Evolutionary conservation across 2,113 vertebrate species (phyloP), one percentile per base, ranked within the genome.

Genomic region (Aptenodytes forsteri): DNA sequence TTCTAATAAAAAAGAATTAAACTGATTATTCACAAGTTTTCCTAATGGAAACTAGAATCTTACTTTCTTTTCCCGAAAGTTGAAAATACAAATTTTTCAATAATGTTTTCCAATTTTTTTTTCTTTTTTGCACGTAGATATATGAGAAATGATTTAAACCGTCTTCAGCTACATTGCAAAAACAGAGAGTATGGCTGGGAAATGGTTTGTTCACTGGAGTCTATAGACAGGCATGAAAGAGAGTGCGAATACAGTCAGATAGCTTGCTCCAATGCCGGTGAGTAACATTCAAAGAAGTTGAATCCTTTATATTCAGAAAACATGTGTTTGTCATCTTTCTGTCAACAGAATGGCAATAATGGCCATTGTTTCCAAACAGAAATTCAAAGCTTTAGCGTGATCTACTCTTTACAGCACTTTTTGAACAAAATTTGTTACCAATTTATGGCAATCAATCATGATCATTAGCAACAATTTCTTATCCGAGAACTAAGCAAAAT

Each of bases 101-200:
- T 69, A 38, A 11, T 29, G 23, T 75, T 87, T 61, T 36, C 16
- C 17, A 16, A 11, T 26, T 11, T 75, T 16, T 13, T 10, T 77
- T 17, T 85, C 81, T 66, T 90, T 76, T 88, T 59, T 95, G 6
- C 52, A 23, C 11, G 2, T 69, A 99, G 99, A 70, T 99, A 99
- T 29, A 99, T 99, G 99, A 98, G 98, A 75, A 99, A 99, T 85
- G 99, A 99, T 97, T 98, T 99, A 96, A 98, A 97, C 83, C 97
- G 98, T 42, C 98, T 99, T 89, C 99, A 99, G 97, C 97, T 99
- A 10, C 98, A 98, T 18, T 99, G 99, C 90, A 98, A 97, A 96
- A 99, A 99, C 86, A 97, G 97, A 72, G 97, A 96, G 5, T 97
- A 97, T 79, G 99, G 99, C 30, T 99, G 99, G 96, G 98, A 98